A percentile compares a stretch with the other conserved stretches of the same genome.
Evolutionary conservation across 2,113 vertebrate genomes (phyloP).

Genomic region (Puntigrus tetrazona): DNA sequence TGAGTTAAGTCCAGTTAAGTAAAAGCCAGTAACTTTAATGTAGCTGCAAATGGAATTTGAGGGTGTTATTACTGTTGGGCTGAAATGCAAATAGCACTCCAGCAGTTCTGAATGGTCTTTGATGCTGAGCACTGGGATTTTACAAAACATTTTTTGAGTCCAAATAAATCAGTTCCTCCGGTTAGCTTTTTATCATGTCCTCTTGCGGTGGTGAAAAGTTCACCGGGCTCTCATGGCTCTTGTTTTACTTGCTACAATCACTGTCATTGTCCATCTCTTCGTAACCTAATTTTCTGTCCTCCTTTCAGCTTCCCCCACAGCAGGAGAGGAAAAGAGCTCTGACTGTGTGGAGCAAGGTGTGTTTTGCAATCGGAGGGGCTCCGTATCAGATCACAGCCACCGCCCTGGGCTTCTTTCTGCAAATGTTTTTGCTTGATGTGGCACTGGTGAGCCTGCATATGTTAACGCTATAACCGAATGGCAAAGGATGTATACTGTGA

Average conservation of each 20-base stretch:
- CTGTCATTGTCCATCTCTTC: background rate
- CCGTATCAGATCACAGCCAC: slow-evolving; percentile 94
- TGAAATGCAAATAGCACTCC: background rate
- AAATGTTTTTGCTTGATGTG: slow-evolving; percentile 91
- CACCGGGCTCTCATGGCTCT: slow-evolving; percentile 16
- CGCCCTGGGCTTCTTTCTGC: slow-evolving; percentile 91
- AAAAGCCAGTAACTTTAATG: background rate
- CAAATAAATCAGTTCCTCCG: slow-evolving; percentile 7
- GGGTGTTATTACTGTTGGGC: background rate
- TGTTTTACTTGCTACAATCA: background rate
- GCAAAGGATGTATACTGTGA: background rate
- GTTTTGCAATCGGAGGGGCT: slow-evolving; percentile 89
- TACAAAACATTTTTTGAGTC: no score
- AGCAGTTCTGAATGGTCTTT: slow-evolving; percentile 14
- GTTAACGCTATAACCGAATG: background rate
- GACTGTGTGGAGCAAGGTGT: slow-evolving; percentile 86
- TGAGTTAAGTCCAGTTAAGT: background rate
- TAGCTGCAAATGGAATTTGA: background rate
- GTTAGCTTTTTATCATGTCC: background rate
- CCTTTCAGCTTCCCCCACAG: slow-evolving; percentile 50
- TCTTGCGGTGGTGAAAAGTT: background rate
- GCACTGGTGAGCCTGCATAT: slow-evolving; percentile 80
- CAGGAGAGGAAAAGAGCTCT: slow-evolving; percentile 68
- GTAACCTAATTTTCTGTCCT: slow-evolving; percentile 26
- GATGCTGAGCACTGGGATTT: background rate